A percentile compares a stretch with the other conserved stretches of the same genome.
phyloP scores from a whole-genome alignment of 2,797 vertebrate genomes.

The Cryptoprocta ferox region DNA sequence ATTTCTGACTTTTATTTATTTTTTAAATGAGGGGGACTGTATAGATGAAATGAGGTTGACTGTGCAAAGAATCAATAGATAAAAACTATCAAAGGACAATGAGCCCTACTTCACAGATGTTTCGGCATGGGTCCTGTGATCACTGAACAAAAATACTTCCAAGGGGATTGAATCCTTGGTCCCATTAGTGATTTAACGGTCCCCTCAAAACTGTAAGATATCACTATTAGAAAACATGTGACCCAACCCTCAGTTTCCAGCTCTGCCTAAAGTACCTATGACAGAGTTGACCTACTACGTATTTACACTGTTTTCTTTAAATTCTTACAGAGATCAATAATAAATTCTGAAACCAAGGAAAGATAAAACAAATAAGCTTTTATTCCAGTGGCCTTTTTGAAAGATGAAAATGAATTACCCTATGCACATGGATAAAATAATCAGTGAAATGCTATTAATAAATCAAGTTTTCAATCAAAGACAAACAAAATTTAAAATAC shows the following conservation, averaged over 20 bases:
- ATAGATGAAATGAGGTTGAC: neutral
- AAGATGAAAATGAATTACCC: slow-evolving; percentile 38
- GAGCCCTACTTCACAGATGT: neutral
- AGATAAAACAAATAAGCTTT: slow-evolving; percentile 53
- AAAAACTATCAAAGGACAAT: neutral
- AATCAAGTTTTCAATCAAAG: slow-evolving; percentile 67
- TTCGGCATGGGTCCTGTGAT: neutral
- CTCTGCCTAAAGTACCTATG: neutral
- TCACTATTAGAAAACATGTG: neutral
- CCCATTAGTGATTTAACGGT: neutral
- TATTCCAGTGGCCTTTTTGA: neutral
- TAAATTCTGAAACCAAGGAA: slow-evolving; percentile 13
- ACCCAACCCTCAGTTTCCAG: neutral
- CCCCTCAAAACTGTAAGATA: neutral
- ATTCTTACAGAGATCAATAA: neutral
- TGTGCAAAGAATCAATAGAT: neutral
- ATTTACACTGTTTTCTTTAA: neutral
- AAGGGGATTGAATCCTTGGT: neutral
- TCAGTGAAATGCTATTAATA: slow-evolving; percentile 53
- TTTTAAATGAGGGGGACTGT: neutral
- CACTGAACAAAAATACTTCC: neutral
- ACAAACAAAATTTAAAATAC: slow-evolving; percentile 62
- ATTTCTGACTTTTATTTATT: neutral
- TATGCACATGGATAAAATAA: neutral
- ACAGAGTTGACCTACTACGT: neutral